Evolutionary conservation across 2,797 vertebrate species (phyloP).

Genomic region (Sebastes oblongus): DNA sequence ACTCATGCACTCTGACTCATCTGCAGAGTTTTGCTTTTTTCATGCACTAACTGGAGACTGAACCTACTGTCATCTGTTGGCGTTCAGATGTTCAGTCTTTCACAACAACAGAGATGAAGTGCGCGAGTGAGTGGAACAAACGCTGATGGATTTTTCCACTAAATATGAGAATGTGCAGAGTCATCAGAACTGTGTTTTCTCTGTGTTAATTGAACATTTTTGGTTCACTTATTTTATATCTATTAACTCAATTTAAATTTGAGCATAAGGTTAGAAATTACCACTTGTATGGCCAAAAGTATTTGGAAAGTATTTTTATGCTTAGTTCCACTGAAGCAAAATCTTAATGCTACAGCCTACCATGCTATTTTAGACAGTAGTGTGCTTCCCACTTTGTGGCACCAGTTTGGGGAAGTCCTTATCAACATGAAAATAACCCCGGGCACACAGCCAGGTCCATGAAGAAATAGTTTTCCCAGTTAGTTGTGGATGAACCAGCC

Average conservation of each 20-base stretch:
- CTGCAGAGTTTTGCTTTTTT: background rate
- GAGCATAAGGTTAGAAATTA: too few relatives aligned
- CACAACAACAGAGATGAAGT: background rate
- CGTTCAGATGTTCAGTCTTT: background rate
- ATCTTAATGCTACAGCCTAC: too few relatives aligned
- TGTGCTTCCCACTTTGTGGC: background rate
- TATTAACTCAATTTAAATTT: background rate
- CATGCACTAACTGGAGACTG: background rate
- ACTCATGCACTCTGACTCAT: background rate
- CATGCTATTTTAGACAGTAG: background rate
- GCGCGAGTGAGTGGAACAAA: too few relatives aligned
- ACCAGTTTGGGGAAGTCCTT: background rate
- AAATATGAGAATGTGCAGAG: constrained; percentile 2
- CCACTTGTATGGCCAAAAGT: too few relatives aligned
- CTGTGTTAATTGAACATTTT: background rate
- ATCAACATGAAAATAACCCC: background rate
- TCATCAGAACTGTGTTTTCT: background rate
- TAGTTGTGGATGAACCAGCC: background rate
- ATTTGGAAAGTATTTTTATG: background rate
- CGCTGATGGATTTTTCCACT: background rate
- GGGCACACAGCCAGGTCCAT: background rate
- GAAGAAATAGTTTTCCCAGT: background rate
- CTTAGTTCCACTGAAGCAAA: background rate
- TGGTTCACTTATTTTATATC: background rate
- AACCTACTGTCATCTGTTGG: background rate